A percentile compares a stretch with the other conserved stretches of the same genome.
These are phyloP conservation scores for Plecturocebus donacophilus DNA, from an alignment of 2,113 vertebrate species.

Conservation along the genomic window DNA sequence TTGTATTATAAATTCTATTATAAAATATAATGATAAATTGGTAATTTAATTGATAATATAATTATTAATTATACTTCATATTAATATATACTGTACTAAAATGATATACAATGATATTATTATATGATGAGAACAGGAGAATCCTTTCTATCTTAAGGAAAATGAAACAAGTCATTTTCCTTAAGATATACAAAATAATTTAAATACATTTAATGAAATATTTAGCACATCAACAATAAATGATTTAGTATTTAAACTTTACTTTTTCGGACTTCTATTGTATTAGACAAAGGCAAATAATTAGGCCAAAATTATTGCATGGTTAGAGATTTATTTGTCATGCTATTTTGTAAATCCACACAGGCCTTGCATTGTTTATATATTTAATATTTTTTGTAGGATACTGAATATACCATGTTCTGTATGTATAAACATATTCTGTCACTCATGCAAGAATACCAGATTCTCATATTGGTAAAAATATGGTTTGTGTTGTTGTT, in stretches of 20 bases:
- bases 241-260: not conserved
- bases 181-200: conserved; percentile 17
- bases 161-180: conserved; percentile 25
- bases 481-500: not conserved
- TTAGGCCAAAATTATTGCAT: not conserved
- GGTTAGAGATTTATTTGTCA: not conserved
- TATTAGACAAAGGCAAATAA: conserved; percentile 7
- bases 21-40: not conserved
- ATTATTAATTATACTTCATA: not conserved
- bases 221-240: not conserved
- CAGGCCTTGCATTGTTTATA: not conserved
- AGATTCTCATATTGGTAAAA: not conserved
- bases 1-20: not conserved
- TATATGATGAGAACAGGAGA: not conserved
- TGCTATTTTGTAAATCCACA: not conserved
- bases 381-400: not conserved
- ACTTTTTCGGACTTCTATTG: not conserved
- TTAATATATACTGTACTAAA: not conserved
- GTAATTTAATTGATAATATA: not conserved
- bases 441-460: not conserved
- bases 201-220: not conserved
- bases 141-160: not conserved
- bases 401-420: not conserved
- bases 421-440: not conserved
- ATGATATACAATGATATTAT: not conserved